These are phyloP conservation scores for Cynodonichthys magdalenae DNA, from an alignment of 2,797 vertebrate genomes.

Conservation along the genomic window DNA sequence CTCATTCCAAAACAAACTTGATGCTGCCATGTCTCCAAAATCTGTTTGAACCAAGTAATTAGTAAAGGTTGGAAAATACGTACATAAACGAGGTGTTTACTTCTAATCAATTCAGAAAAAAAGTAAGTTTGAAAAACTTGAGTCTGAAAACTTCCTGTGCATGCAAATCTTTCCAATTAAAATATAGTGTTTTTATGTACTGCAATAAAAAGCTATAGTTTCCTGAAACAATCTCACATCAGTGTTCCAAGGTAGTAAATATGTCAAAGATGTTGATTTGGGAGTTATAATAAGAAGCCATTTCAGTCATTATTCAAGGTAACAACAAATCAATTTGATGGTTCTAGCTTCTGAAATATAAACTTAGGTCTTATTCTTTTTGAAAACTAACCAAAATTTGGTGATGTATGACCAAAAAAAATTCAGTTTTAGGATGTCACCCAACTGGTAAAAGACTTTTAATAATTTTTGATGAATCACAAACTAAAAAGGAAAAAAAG, in stretches of 20 bases:
- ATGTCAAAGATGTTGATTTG: not conserved
- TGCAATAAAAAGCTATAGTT: not conserved
- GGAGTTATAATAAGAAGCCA: not conserved
- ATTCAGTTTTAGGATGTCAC: not conserved
- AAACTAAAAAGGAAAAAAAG: not conserved
- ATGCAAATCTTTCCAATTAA: too few relatives aligned
- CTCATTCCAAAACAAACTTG: not conserved
- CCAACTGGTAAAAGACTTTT: not conserved
- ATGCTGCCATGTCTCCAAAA: not conserved
- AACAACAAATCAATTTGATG: not conserved
- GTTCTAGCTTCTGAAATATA: not conserved
- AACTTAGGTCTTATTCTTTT: not conserved
- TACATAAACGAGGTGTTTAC: not conserved
- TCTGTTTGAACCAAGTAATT: not conserved
- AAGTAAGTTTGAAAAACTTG: not conserved
- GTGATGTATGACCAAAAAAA: not conserved
- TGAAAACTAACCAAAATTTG: constrained; percentile 4
- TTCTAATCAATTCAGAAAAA: not conserved
- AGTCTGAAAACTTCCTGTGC: not conserved
- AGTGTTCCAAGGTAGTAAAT: not conserved
- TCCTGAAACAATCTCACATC: not conserved
- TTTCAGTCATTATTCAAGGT: not conserved
- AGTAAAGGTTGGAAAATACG: not conserved
- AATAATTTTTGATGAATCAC: not conserved
- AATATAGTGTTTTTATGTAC: too few relatives aligned